Conservation (phyloP, 2,113 vertebrate species). For the Hyperoodon ampullatus region DNA sequence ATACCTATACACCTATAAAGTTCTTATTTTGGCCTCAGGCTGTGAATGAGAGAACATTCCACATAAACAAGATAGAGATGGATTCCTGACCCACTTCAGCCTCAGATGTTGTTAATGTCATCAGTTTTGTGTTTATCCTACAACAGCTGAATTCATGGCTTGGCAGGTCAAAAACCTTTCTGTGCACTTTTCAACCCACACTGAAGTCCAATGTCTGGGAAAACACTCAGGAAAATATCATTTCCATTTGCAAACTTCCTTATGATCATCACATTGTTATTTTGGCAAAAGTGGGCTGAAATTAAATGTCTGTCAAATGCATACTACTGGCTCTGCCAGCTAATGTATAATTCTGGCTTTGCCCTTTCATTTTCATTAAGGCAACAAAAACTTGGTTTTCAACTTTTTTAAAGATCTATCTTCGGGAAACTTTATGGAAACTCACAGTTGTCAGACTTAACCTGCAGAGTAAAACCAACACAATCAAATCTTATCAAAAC, state of each 20-base stretch:
- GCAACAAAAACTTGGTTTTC: conserved; percentile 17
- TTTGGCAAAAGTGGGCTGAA: conserved; percentile 60
- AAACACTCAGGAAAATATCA: conserved; percentile 71
- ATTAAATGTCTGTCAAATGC: conserved; percentile 52
- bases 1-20: conserved; percentile 59
- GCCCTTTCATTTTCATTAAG: conserved; percentile 60
- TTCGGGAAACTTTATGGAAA: conserved; percentile 42
- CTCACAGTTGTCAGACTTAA: not conserved
- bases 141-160: conserved; percentile 50
- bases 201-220: conserved; percentile 65
- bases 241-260: conserved; percentile 72
- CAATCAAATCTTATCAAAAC: conserved; percentile 18
- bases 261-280: conserved; percentile 66
- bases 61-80: conserved; percentile 63
- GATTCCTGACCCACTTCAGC: conserved; percentile 40
- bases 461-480: not conserved
- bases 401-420: conserved; percentile 13
- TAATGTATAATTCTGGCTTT: conserved; percentile 46
- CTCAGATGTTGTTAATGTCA: conserved; percentile 77
- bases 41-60: conserved; percentile 58
- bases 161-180: conserved; percentile 61
- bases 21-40: conserved; percentile 64
- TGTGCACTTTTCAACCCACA: conserved; percentile 63
- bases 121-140: conserved; percentile 72
- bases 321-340: not conserved